phyloP scores from a whole-genome alignment of 2,888 invertebrate species.

The Synergus japonicus region DNA sequence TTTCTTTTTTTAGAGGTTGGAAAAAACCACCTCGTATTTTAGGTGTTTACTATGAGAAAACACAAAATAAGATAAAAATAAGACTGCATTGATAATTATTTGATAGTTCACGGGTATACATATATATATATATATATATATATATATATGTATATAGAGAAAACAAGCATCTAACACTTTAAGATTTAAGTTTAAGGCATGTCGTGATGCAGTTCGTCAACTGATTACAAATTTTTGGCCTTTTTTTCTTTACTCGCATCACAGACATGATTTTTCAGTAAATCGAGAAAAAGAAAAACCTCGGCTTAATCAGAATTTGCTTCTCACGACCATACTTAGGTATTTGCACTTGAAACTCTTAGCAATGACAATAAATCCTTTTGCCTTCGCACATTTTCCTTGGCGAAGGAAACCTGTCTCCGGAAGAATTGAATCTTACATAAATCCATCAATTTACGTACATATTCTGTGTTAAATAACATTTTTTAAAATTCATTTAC shows the following conservation, averaged over 20 bases:
- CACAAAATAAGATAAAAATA: not conserved
- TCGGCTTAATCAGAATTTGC: not conserved
- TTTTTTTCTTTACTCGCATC: no score
- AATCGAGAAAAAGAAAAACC: not conserved
- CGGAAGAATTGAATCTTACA: not conserved
- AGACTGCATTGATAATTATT: not conserved
- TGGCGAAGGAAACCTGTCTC: not conserved
- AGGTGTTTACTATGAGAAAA: not conserved
- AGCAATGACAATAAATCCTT: slow-evolving; percentile 1
- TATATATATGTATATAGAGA: no score
- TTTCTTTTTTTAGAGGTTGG: not conserved
- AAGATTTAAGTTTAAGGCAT: not conserved
- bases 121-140: not conserved
- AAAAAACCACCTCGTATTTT: not conserved
- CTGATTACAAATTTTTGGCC: not conserved
- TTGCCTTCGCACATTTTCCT: not conserved
- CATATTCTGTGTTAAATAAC: no score
- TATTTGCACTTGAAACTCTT: slow-evolving; percentile 30
- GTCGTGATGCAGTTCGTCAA: slow-evolving; percentile 10
- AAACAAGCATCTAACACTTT: not conserved
- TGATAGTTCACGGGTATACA: not conserved
- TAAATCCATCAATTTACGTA: no score
- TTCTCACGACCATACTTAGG: slow-evolving; percentile 8
- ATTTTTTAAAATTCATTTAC: no score
- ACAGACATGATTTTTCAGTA: no score